Evolutionary conservation across 2,113 vertebrate genomes (phyloP).

Genomic region (Lepidothrix coronata): DNA sequence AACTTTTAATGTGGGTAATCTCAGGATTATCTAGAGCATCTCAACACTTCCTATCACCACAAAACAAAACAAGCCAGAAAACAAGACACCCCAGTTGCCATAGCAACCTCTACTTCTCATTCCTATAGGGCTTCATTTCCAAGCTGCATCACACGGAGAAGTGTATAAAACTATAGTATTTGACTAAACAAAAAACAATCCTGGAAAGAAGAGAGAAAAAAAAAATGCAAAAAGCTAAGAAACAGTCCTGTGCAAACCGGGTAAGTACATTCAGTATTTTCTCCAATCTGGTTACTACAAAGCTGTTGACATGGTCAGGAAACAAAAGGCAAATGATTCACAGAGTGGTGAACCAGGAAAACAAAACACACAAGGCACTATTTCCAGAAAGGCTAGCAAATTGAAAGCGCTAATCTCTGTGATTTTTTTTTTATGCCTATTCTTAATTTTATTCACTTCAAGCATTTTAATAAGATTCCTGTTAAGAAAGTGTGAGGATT

Average conservation of each 20-base stretch:
- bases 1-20: background rate
- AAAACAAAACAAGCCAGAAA: background rate
- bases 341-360: background rate
- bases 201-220: background rate
- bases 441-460: background rate
- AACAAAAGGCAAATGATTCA: background rate
- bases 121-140: background rate
- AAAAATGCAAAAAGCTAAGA: background rate
- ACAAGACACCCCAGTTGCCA: accelerated
- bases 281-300: background rate
- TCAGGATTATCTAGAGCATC: background rate
- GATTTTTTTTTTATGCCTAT: background rate
- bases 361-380: background rate
- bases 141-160: background rate
- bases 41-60: background rate
- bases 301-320: background rate
- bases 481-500: background rate
- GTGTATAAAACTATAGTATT: background rate
- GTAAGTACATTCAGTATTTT: background rate
- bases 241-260: background rate
- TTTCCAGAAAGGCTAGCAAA: background rate
- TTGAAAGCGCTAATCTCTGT: background rate
- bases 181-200: background rate
- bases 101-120: background rate
- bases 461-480: background rate